These are phyloP conservation scores for Aporrectodea caliginosa DNA, from an alignment of 1,140 invertebrate species.

Conservation along the genomic window DNA sequence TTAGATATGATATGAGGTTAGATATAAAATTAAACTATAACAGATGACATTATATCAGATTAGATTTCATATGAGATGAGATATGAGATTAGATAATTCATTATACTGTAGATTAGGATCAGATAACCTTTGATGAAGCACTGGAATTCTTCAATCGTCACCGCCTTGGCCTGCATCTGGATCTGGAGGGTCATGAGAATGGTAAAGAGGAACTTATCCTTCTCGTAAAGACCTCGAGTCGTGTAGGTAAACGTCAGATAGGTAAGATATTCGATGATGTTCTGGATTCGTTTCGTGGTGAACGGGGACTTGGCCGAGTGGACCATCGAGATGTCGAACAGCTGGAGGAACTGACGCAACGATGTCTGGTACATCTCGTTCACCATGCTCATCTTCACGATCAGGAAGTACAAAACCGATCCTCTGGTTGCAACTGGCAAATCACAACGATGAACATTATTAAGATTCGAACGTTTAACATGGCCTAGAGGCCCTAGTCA, in stretches of 20 bases:
- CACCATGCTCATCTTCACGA: constrained; percentile 95
- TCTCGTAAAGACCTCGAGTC: constrained; percentile 83
- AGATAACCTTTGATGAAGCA: constrained; percentile 63
- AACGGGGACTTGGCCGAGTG: constrained; percentile 63
- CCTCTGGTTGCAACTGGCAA: constrained; percentile 76
- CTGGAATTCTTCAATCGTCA: constrained; percentile 86
- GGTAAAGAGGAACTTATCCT: constrained; percentile 87
- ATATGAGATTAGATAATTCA: not conserved
- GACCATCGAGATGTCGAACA: constrained; percentile 90
- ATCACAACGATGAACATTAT: too few relatives aligned
- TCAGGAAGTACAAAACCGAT: constrained; percentile 90
- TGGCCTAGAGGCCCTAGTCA: too few relatives aligned
- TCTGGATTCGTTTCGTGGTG: constrained; percentile 76
- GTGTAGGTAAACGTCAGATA: constrained; percentile 91
- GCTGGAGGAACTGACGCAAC: constrained; percentile 56
- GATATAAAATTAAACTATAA: not conserved
- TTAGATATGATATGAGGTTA: not conserved
- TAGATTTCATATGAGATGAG: not conserved
- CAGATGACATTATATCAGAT: not conserved
- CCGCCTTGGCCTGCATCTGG: constrained; percentile 73
- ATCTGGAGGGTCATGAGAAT: constrained; percentile 92
- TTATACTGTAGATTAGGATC: not conserved
- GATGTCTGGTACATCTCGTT: constrained; percentile 78
- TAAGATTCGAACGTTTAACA: too few relatives aligned
- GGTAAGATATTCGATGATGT: constrained; percentile 86